A percentile compares a stretch with the other conserved stretches of the same genome.
Evolutionary conservation across 2,888 invertebrate species (phyloP).

Genomic region (Limnephilus rhombicus): DNA sequence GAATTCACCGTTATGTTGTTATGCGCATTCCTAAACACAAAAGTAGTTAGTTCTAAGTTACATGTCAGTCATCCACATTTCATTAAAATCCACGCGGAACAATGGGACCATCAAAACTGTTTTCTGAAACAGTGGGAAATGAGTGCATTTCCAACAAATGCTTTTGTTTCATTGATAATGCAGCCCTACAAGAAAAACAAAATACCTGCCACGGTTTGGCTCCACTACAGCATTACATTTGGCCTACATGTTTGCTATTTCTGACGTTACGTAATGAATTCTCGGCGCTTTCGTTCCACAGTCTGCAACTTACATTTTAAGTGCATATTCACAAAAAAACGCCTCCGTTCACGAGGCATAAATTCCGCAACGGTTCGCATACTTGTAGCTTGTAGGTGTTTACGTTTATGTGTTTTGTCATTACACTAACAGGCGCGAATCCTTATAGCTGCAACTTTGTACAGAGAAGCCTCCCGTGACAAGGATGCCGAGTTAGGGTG

Average conservation of each 20-base stretch:
- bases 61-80: not conserved
- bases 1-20: slow-evolving; percentile 4
- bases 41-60: not conserved
- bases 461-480: not conserved
- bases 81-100: not conserved
- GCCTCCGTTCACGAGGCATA: slow-evolving; percentile 27
- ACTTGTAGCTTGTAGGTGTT: not conserved
- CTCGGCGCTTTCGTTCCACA: not conserved
- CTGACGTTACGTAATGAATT: slow-evolving; percentile 30
- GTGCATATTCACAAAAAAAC: slow-evolving; percentile 25
- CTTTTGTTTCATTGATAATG: slow-evolving; percentile 29
- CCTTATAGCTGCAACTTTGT: not conserved
- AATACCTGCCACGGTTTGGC: not conserved
- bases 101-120: not conserved
- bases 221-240: not conserved
- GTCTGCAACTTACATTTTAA: not conserved
- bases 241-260: slow-evolving; percentile 35
- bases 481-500: not conserved
- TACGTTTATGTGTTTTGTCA: slow-evolving; percentile 12
- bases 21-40: not conserved
- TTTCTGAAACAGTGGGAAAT: slow-evolving; percentile 13
- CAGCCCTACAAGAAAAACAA: not conserved
- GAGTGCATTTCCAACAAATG: not conserved
- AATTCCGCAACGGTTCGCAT: slow-evolving; percentile 15
- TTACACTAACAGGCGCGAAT: slow-evolving; percentile 21